Conservation (phyloP, 2,888 invertebrate species). For the Synanthedon andrenaeformis region DNA sequence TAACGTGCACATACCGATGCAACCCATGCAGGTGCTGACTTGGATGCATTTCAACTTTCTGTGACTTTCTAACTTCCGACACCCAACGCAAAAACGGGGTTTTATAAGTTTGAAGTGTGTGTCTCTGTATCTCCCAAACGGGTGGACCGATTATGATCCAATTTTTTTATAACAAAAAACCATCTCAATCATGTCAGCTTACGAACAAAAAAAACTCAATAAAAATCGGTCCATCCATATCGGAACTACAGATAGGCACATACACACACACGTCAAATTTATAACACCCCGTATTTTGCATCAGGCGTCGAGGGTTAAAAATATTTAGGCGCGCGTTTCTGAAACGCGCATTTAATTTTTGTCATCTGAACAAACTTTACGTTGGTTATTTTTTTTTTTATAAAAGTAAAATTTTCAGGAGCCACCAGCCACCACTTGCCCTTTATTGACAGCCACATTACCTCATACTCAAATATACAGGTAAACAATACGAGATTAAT, state of each 20-base stretch:
- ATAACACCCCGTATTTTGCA: no score
- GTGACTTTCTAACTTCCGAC: not conserved
- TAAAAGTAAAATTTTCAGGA: slow-evolving; percentile 25
- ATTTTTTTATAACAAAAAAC: no score
- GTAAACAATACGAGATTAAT: slow-evolving; percentile 16
- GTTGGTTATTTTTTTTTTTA: not conserved
- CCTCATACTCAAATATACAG: slow-evolving; percentile 62
- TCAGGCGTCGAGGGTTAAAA: no score
- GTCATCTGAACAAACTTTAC: not conserved
- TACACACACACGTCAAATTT: no score
- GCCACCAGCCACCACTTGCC: slow-evolving; percentile 42
- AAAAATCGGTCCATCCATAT: no score
- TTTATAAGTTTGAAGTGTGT: no score
- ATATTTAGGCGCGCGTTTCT: no score
- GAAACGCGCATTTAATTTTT: no score
- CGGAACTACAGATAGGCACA: no score
- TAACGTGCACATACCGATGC: slow-evolving; percentile 60
- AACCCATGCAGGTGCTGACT: slow-evolving; percentile 48
- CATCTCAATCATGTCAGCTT: no score
- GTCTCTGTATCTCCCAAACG: not conserved
- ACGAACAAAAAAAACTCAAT: no score
- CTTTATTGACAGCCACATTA: slow-evolving; percentile 45
- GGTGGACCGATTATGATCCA: not conserved
- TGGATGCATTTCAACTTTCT: not conserved
- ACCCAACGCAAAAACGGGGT: no score